Percentiles rank a stretch among this genome's conserved stretches.
These are phyloP conservation scores for Reticulitermes lucifugus DNA, from an alignment of 2,888 invertebrate genomes.

Conservation along the genomic window DNA sequence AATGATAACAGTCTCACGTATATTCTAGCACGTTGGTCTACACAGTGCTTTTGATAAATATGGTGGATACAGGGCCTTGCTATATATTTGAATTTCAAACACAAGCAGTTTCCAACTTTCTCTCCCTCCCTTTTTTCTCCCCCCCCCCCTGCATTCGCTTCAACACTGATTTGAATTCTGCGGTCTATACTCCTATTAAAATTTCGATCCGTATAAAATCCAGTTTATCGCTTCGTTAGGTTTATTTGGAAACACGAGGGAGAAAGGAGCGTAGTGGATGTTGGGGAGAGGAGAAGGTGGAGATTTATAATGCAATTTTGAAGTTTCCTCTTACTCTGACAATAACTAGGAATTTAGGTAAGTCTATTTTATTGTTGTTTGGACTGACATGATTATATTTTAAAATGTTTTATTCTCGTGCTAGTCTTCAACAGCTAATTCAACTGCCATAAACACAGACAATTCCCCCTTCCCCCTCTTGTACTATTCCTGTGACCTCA, in stretches of 20 bases:
- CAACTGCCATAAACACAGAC: background rate
- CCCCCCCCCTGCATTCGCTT: background rate
- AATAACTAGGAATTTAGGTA: constrained; percentile 7
- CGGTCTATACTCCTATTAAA: constrained; percentile 40
- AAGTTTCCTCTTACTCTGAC: constrained; percentile 26
- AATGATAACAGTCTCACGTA: background rate
- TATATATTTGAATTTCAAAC: constrained; percentile 39
- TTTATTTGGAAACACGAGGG: constrained; percentile 39
- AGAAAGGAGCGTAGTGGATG: background rate
- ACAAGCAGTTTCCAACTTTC: background rate
- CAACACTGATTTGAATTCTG: constrained; percentile 42
- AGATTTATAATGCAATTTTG: constrained; percentile 39
- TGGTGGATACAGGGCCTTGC: background rate
- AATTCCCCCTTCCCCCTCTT: background rate
- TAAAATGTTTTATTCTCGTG: background rate
- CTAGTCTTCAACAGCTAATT: background rate
- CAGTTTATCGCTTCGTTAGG: constrained; percentile 43
- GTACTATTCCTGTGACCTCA: background rate
- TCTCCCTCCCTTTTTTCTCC: background rate
- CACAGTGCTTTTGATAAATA: constrained; percentile 30
- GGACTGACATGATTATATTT: constrained; percentile 19
- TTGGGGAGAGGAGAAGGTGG: background rate
- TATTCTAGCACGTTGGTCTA: background rate
- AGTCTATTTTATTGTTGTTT: constrained; percentile 24
- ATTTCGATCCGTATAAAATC: constrained; percentile 43